These are phyloP conservation scores for Nanorana parkeri DNA, from an alignment of 2,113 vertebrate species.

Conservation along the genomic window DNA sequence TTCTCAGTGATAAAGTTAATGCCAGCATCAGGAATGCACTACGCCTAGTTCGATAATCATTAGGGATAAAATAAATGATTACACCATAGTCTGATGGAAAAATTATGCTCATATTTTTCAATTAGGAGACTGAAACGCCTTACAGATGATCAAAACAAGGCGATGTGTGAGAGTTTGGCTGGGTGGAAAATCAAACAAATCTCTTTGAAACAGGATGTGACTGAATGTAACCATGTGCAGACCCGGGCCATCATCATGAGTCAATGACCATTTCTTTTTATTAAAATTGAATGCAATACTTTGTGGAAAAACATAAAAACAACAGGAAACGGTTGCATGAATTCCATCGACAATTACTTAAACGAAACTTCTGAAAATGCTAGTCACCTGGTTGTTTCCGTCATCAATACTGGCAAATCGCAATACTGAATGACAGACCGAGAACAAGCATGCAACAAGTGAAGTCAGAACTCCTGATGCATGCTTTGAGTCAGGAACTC, in stretches of 20 bases:
- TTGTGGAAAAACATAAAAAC: not conserved
- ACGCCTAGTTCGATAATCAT: constrained; percentile 55
- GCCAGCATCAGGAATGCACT: constrained; percentile 48
- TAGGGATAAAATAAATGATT: constrained; percentile 36
- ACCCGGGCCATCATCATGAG: not conserved
- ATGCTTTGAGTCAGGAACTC: too few relatives aligned
- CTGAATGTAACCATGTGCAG: constrained; percentile 1
- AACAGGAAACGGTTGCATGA: not conserved
- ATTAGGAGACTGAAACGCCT: constrained; percentile 35
- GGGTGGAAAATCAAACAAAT: constrained; percentile 16
- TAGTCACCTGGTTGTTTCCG: too few relatives aligned
- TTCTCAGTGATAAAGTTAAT: constrained; percentile 41
- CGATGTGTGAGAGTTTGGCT: constrained; percentile 4
- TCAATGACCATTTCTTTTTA: not conserved
- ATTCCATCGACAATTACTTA: not conserved
- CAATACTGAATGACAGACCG: too few relatives aligned
- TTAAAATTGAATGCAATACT: not conserved
- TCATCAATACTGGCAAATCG: too few relatives aligned
- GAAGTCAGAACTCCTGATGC: too few relatives aligned
- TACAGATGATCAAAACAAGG: constrained; percentile 39
- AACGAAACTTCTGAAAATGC: too few relatives aligned
- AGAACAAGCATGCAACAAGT: too few relatives aligned
- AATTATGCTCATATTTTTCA: constrained; percentile 20
- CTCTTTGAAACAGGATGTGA: constrained; percentile 32
- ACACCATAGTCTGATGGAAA: constrained; percentile 46